Evolutionary conservation across 1,140 invertebrate genomes (phyloP), one percentile per base, ranked within the genome.

Genomic region (Papilio helenus): DNA sequence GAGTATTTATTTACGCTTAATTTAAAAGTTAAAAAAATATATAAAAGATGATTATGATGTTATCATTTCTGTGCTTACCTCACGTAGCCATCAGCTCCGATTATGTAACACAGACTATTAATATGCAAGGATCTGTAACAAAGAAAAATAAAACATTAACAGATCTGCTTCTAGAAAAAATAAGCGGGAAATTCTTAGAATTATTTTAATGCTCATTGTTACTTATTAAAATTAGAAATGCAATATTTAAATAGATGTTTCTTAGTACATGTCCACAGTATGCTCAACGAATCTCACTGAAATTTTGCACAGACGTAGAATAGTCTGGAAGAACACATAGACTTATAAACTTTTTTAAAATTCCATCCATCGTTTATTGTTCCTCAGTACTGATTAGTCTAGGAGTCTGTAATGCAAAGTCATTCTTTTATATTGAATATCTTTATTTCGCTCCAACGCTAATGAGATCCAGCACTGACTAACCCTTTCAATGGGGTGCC

Each of bases 341-440:
- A 39, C 34, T n/a, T 8, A 39, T 7, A 4, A 39, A 39, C 0
- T 39, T 34, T 29, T 29, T 29, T 68, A 29, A 7, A 46, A 16
- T 46, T 29, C 26, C 12, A 65, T 34, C 16, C 4, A 18, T 16
- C 1, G 14, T 18, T 68, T 9, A 29, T 34, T 68, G 61, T 68
- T 68, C 14, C 42, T 14, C 42, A 1, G 23, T 2, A 20, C 2
- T n/a, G 3, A 51, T 74, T 74, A 74, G 72, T 74, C 72, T 23
- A 74, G 72, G 39, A 74, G 44, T 44, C 39, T 0, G 72, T 72
- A 72, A 29, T 83, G 83, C 84, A 73, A 80, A 88, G 83, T 92
- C 89, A 91, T 84, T 87, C 88, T 88, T 91, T 91, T 90, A 88
- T 91, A 91, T 91, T 92, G 87, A 88, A 83, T 84, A 82, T 39